Conservation (phyloP, 2,888 invertebrate species). For the Petrophora chlorosata region DNA sequence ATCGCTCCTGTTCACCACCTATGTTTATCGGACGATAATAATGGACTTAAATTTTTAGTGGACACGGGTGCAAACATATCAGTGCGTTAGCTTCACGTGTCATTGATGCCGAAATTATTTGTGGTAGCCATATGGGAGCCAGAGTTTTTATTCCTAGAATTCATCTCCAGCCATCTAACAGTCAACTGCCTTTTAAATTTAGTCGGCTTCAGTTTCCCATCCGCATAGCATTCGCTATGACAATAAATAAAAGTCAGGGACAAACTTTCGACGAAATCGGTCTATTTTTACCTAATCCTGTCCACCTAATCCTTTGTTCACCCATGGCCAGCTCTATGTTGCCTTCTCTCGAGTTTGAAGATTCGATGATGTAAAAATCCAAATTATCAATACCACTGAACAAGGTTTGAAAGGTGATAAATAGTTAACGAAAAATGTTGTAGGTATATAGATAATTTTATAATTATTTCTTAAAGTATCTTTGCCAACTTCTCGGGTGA, state of each 20-base stretch:
- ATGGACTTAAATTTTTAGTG: too few species aligned
- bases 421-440: too few species aligned
- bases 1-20: too few species aligned
- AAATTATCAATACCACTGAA: too few species aligned
- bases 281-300: slow-evolving; percentile 22
- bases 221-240: slow-evolving; percentile 30
- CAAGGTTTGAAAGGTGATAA: too few species aligned
- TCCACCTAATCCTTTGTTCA: slow-evolving; percentile 18
- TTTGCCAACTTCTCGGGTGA: too few species aligned
- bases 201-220: slow-evolving; percentile 32
- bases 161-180: slow-evolving; percentile 32
- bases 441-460: too few species aligned
- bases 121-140: slow-evolving; percentile 20
- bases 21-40: too few species aligned
- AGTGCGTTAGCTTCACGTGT: not conserved
- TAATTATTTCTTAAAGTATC: too few species aligned
- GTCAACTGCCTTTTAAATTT: slow-evolving; percentile 34
- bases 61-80: too few species aligned
- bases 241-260: slow-evolving; percentile 24
- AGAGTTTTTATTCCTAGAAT: slow-evolving; percentile 31
- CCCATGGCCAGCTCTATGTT: not conserved
- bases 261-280: slow-evolving; percentile 27
- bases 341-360: too few species aligned
- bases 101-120: slow-evolving; percentile 24
- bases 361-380: too few species aligned